Base-by-base conservation (phyloP, 2,113 vertebrate genomes). In the Petromus typicus region DNA sequence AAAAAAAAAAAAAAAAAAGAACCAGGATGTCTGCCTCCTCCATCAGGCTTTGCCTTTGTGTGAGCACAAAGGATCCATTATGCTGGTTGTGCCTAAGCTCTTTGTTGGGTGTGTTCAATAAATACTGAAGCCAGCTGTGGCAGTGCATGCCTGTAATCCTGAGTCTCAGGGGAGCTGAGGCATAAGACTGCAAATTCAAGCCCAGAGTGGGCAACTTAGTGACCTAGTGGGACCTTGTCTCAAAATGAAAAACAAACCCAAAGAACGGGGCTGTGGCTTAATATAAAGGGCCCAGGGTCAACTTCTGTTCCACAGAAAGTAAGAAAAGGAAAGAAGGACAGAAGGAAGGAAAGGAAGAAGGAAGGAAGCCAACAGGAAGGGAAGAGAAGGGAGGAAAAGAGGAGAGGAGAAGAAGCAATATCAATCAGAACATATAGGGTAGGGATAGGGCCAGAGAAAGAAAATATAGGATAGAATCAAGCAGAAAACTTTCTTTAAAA, bases 291-390 rank as follows among this genome's bases (percentile, higher is more conserved):
- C 25, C 23, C 25, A 23, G 23, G 40, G 45, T 27, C 12, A 45
- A 45, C 40, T 75, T 75, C 40, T 12, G 25, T 37, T 37, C n/a
- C 66, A 69, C 66, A 69, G 18, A 30, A 45, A 45, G 10, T 3
- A 45, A 45, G 40, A 45, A 37, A 69, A 37, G 66, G 40, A 30
- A 75, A 25, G 40, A 45, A 27, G 40, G 71, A 30, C 16, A 40
- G 25, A 45, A 30, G 9, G 18, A 11, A 40, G 9, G 18, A 23
- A 11, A 3, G n/a, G 22, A 40, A 18, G 37, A 5, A 6, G 16
- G 7, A 20, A 17, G 17, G 16, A 5, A 20, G 30, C 4, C 2
- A 7, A 5, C 0, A 14, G 1, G 30, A 2, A 7, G 6, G 2
- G 4, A 9, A 12, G 3, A 20, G 64, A 73, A n/a, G n/a, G n/a